These are phyloP conservation scores for Andrena bicolor DNA, from an alignment of 2,888 invertebrate species.

Conservation along the genomic window DNA sequence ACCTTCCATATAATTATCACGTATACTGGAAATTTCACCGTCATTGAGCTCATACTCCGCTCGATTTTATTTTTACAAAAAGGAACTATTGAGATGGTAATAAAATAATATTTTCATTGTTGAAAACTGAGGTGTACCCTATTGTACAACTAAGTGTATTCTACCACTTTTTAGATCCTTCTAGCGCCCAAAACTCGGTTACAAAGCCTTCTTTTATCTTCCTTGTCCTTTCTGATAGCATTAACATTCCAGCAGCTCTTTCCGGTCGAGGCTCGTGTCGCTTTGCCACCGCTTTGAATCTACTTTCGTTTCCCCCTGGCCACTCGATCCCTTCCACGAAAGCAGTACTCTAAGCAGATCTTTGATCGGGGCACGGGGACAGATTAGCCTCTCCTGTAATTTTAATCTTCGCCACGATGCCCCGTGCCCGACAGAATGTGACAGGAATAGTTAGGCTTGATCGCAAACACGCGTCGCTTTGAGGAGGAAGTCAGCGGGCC, in stretches of 20 bases:
- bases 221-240: not conserved
- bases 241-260: not conserved
- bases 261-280: not conserved
- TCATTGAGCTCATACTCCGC: too few relatives aligned
- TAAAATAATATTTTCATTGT: too few relatives aligned
- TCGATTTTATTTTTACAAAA: too few relatives aligned
- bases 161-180: too few relatives aligned
- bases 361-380: conserved; percentile 33
- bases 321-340: conserved; percentile 1
- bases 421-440: conserved; percentile 57
- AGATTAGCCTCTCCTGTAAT: conserved; percentile 52
- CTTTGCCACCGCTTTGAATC: not conserved
- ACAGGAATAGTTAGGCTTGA: conserved; percentile 66
- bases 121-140: too few relatives aligned
- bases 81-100: too few relatives aligned
- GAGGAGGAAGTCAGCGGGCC: conserved; percentile 57
- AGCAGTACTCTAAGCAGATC: conserved; percentile 18
- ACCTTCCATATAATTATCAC: too few relatives aligned
- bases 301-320: conserved; percentile 16
- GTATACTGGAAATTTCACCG: too few relatives aligned
- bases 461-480: conserved; percentile 66
- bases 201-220: too few relatives aligned
- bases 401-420: conserved; percentile 46
- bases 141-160: too few relatives aligned
- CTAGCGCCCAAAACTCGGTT: too few relatives aligned